Conservation (phyloP, 2,888 invertebrate genomes). For the Caenorhabditis uteleia region DNA sequence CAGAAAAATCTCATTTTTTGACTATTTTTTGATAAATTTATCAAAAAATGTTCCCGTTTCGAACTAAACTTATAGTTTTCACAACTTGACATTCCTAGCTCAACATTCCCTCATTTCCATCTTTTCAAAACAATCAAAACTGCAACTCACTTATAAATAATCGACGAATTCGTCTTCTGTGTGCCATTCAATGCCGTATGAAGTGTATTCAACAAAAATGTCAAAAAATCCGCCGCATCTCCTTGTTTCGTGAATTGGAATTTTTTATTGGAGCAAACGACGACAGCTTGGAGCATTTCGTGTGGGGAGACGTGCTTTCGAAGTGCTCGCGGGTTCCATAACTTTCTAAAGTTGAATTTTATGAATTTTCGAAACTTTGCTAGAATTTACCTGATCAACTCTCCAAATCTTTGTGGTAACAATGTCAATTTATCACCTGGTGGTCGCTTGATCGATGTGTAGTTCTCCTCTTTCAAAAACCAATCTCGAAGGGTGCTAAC, state of each 20-base stretch:
- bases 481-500: slow-evolving; percentile 92
- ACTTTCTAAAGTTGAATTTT: slow-evolving; percentile 76
- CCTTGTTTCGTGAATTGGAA: slow-evolving; percentile 99
- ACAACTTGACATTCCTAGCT: neutral
- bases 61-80: neutral
- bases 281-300: slow-evolving; percentile 90
- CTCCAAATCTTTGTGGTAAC: slow-evolving; percentile 78
- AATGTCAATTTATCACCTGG: slow-evolving; percentile 93
- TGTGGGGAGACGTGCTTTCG: slow-evolving; percentile 99
- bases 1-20: neutral
- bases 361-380: neutral
- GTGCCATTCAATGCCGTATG: slow-evolving; percentile 92
- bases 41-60: neutral
- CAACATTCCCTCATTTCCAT: neutral
- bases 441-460: slow-evolving; percentile 82
- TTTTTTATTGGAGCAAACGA: slow-evolving; percentile 93
- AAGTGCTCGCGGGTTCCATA: slow-evolving; percentile 99
- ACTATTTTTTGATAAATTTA: neutral
- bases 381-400: slow-evolving; percentile 30
- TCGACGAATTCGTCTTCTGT: slow-evolving; percentile 75
- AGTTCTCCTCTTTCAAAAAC: slow-evolving; percentile 91
- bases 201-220: slow-evolving; percentile 95
- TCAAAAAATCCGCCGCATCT: slow-evolving; percentile 95
- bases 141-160: slow-evolving; percentile 82
- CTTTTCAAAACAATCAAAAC: neutral